Conservation (phyloP, 2,797 vertebrate genomes). For the Sebastes oblongus region DNA sequence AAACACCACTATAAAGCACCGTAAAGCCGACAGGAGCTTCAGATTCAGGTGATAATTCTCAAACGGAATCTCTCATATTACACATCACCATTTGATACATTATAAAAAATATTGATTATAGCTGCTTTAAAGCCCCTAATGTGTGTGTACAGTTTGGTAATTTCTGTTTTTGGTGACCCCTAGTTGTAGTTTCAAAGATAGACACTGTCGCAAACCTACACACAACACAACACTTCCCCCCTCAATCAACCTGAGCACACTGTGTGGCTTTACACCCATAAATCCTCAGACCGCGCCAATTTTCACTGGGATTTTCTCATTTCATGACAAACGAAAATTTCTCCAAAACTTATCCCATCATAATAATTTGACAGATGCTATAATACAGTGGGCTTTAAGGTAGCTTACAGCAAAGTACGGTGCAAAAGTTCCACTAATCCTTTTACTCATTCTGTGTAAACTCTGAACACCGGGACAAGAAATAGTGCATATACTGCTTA, state of each 20-base stretch:
- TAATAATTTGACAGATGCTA: slow-evolving; percentile 21
- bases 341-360: not conserved
- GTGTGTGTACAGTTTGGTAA: too few relatives aligned
- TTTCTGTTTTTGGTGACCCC: not conserved
- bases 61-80: not conserved
- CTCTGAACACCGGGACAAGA: slow-evolving; percentile 20
- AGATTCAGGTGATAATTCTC: not conserved
- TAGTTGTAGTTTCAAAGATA: not conserved
- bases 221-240: not conserved
- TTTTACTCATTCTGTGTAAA: slow-evolving; percentile 32
- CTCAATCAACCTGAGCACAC: not conserved
- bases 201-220: not conserved
- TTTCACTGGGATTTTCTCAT: not conserved
- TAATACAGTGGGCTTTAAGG: slow-evolving; percentile 19
- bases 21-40: not conserved
- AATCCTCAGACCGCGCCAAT: not conserved
- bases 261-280: not conserved
- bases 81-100: not conserved
- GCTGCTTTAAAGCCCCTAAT: not conserved
- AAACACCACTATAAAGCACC: not conserved
- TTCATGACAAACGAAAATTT: not conserved
- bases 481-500: slow-evolving; percentile 21
- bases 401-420: slow-evolving; percentile 21
- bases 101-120: not conserved
- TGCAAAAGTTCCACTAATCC: slow-evolving; percentile 27